Evolutionary conservation across 2,113 vertebrate genomes (phyloP), one percentile per base, ranked within the genome.

Genomic region (Bubo blakistoni): DNA sequence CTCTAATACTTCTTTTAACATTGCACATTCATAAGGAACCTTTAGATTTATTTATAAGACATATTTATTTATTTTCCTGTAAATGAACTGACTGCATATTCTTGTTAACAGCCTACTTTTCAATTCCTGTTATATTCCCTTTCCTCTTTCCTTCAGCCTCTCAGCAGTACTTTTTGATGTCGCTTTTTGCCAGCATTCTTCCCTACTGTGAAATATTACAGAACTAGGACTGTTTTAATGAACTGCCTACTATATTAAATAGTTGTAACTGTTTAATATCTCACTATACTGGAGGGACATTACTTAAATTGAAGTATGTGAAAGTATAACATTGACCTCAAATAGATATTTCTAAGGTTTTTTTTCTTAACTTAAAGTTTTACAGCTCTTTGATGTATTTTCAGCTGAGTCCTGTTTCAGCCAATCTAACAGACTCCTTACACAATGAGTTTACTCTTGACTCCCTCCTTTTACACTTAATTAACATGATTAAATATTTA

Each of bases 401-500:
- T 89, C 42, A 66, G 7, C 27, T 2, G 2, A 65, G 25, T 62
- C 29, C 3, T 72, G 13, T 59, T 94, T 84, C 65, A 87, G 36
- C 21, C 47, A 89, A n/a, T 38, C 38, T 71, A 83, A 81, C 38
- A 69, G 62, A 22, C 58, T 82, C 59, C 27, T 89, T 87, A 67
- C 3, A 47, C 34, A 54, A 10, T 16, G 19, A 44, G 22, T 89
- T 94, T 94, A 69, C 70, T 71, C 55, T 63, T 6, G 3, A 61
- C 57, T 76, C 47, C 44, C 27, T 84, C 66, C 36, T 96, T 94
- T 92, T 80, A 66, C 32, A 82, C n/a, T 79, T 88, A 73, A 96
- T 95, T 87, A 94, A 86, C 42, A n/a, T 72, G 52, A 71, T 89
- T 84, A 95, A 96, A 92, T 95, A 96, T 96, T 97, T 94, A 94